A percentile compares a stretch with the other conserved stretches of the same genome.
phyloP scores from a whole-genome alignment of 2,797 vertebrate species.

The Hyperoplus lanceolatus region DNA sequence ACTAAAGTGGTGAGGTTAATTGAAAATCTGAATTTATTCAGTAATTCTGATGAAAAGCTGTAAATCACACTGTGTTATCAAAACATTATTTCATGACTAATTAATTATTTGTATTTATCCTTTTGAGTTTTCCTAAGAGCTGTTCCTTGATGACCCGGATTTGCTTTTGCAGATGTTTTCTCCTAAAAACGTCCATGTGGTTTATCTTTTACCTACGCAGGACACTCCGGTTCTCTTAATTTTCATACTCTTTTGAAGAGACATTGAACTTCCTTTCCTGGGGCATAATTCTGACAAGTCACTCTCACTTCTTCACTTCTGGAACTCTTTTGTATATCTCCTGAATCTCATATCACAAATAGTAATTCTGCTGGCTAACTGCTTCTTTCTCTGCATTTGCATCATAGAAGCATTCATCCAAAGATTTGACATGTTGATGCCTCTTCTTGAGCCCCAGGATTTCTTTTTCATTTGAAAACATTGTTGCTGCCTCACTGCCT shows the following conservation, averaged over 20 bases:
- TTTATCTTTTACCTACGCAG: not conserved
- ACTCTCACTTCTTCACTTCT: not conserved
- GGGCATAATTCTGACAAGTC: not conserved
- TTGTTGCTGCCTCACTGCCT: not conserved
- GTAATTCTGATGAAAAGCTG: not conserved
- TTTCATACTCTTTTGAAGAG: not conserved
- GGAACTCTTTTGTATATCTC: not conserved
- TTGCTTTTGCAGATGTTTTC: not conserved
- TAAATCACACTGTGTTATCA: not conserved
- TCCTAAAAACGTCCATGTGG: not conserved
- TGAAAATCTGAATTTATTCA: not conserved
- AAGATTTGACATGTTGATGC: not conserved
- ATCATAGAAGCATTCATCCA: not conserved
- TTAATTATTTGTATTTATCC: not conserved
- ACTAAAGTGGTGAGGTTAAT: too few species aligned
- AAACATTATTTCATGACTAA: too few species aligned
- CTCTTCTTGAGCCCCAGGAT: not conserved
- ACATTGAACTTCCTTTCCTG: not conserved
- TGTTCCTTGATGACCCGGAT: not conserved
- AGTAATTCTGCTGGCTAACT: not conserved
- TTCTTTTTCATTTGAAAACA: too few species aligned
- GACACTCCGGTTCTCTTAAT: not conserved
- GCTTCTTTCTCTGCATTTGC: not conserved
- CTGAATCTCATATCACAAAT: not conserved
- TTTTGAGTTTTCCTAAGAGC: not conserved